Evolutionary conservation across 2,113 vertebrate genomes (phyloP), one percentile per base, ranked within the genome.

Genomic region (Pithys albifrons): DNA sequence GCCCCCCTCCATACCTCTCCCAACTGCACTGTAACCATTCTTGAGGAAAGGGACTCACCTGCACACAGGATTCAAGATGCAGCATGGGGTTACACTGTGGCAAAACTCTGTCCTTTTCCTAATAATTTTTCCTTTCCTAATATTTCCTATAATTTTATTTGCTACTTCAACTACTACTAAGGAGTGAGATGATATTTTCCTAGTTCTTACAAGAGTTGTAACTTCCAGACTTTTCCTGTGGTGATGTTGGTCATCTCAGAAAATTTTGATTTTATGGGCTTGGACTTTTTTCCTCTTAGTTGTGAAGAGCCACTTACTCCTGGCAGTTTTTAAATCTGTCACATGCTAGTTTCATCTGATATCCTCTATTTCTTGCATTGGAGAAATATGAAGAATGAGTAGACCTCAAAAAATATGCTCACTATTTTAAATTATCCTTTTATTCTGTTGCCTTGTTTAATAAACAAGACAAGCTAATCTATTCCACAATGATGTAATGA

Each of bases 1-100:
- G n/a, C 37, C 28, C 6, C 7, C 65, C 67, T 66, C 69, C 0
- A 0, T 46, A 23, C 15, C 7, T 64, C 58, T 79, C 37, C 58
- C 45, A 45, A 0, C 14, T 48, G 35, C 14, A 7, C 12, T 45
- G 33, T 14, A 12, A 7, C 10, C 1, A 1, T 64, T 65, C 37
- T 45, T 62, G 67, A 57, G 27, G 33, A 33, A 22, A 14, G 7
- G 41, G 9, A 61, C 43, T 64, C 52, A n/a, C 5, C 23, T 27
- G 22, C 7, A 1, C 6, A 3, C 11, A 33, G 41, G 6, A 61
- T 48, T 82, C 66, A 39, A 3, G 5, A 39, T 67, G 27, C 33
- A 78, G 18, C 1, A 1, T 46, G 19, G 14, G 9, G 79, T 71
- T 83, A 48, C 22, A 17, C 27, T 48, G 18, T 35, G 45, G 16